Conservation (phyloP, 2,797 vertebrate genomes). For the Syndactyla subalaris region DNA sequence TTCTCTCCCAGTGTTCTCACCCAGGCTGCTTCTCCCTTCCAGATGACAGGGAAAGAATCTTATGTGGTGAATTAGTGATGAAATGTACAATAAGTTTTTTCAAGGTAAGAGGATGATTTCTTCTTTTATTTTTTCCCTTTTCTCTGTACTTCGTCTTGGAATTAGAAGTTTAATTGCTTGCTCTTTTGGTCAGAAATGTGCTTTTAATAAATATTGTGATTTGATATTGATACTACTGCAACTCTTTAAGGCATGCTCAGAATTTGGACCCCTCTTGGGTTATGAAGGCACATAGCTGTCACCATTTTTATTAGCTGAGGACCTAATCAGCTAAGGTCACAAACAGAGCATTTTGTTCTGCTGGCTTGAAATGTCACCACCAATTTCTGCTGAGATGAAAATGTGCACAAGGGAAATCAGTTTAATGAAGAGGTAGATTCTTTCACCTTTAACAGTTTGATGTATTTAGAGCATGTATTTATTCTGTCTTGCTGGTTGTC, state of each 20-base stretch:
- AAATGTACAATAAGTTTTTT: neutral
- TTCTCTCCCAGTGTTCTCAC: neutral
- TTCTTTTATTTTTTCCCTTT: neutral
- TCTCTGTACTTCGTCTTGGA: neutral
- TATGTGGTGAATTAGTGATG: neutral
- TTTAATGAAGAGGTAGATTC: neutral
- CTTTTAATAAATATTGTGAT: neutral
- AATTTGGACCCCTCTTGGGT: neutral
- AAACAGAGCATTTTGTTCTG: neutral
- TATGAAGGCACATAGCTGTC: neutral
- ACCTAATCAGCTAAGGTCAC: neutral
- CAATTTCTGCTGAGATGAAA: neutral
- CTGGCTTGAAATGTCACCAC: neutral
- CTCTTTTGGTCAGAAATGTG: neutral
- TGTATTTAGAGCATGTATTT: neutral
- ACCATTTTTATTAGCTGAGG: neutral
- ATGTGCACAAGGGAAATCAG: neutral
- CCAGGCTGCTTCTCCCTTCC: neutral
- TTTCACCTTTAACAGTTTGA: neutral
- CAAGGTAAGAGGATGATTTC: neutral
- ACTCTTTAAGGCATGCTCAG: neutral
- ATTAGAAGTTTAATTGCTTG: neutral
- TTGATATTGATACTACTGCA: neutral
- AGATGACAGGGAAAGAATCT: neutral
- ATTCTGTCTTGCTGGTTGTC: neutral